Conservation (phyloP, 2,113 vertebrate species). For the Oreotragus oreotragus region DNA sequence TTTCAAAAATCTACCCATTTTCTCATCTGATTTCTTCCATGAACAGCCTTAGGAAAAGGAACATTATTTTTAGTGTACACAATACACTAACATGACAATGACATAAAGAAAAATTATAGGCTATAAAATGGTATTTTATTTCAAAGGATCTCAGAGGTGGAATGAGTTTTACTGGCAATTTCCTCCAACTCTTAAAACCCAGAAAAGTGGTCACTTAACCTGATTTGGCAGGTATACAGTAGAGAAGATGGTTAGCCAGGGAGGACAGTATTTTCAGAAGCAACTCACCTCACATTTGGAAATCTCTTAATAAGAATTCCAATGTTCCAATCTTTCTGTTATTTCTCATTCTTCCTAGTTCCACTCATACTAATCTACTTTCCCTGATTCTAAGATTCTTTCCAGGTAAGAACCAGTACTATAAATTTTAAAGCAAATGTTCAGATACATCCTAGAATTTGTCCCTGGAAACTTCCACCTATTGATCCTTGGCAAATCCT, state of each 20-base stretch:
- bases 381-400: background rate
- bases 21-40: conserved; percentile 4
- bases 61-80: background rate
- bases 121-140: background rate
- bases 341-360: background rate
- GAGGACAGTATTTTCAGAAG: background rate
- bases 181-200: background rate
- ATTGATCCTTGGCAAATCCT: background rate
- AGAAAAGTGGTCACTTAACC: background rate
- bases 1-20: conserved; percentile 16
- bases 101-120: background rate
- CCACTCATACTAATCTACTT: background rate
- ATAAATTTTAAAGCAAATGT: background rate
- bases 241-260: background rate
- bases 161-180: background rate
- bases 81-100: background rate
- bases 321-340: background rate
- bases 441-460: background rate
- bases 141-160: background rate
- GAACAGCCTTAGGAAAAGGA: background rate
- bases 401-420: background rate
- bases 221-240: background rate
- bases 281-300: background rate
- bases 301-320: background rate
- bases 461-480: background rate